Conservation (phyloP, 1,140 invertebrate genomes). For the Magallana ariakensis region DNA sequence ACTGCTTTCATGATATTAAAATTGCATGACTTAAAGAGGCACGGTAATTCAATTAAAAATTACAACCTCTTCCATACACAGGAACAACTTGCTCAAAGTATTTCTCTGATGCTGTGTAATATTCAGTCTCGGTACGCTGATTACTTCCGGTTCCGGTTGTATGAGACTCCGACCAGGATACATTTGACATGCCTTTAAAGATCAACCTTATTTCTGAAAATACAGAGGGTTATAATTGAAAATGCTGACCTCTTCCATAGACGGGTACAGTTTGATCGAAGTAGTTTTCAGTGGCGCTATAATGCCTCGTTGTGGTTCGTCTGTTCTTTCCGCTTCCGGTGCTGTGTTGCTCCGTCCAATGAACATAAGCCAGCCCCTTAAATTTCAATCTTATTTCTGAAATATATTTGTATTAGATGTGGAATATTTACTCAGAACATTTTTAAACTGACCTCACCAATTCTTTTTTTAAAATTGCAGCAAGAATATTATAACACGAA, state of each 20-base stretch:
- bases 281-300: conserved; percentile 67
- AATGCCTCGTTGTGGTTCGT: conserved; percentile 65
- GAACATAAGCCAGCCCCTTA: conserved; percentile 67
- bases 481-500: too few species aligned
- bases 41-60: too few species aligned
- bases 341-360: conserved; percentile 69
- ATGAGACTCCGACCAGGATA: conserved; percentile 71
- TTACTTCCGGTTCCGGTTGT: conserved; percentile 68
- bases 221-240: background rate
- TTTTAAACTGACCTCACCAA: background rate
- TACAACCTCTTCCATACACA: conserved; percentile 67
- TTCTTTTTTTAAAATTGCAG: too few species aligned
- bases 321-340: conserved; percentile 69
- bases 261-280: conserved; percentile 68
- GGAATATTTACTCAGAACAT: background rate
- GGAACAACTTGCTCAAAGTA: conserved; percentile 69
- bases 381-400: conserved; percentile 69
- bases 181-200: conserved; percentile 65
- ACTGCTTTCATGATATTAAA: too few species aligned
- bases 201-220: conserved; percentile 67
- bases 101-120: conserved; percentile 65
- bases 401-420: conserved; percentile 41
- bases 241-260: conserved; percentile 65
- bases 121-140: conserved; percentile 61
- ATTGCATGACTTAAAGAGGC: too few species aligned